A percentile compares a stretch with the other conserved stretches of the same genome.
Conservation (phyloP, 2,797 vertebrate species). For the Rallus crepitans region DNA sequence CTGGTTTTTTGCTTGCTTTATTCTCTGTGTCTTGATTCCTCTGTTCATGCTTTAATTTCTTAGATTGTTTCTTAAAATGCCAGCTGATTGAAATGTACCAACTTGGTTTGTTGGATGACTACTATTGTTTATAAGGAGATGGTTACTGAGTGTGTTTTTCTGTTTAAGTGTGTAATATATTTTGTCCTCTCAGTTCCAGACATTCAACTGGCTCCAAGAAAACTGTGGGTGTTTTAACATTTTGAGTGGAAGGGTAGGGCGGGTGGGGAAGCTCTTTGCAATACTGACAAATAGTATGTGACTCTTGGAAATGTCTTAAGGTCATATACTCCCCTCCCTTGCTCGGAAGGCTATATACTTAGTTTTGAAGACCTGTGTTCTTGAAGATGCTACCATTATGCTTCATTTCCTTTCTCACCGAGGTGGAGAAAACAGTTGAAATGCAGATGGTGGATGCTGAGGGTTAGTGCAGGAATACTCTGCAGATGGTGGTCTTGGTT, state of each 20-base stretch:
- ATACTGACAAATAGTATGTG: background rate
- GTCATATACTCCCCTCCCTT: background rate
- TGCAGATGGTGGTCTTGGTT: background rate
- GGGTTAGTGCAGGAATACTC: background rate
- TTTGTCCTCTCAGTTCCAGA: slow-evolving; percentile 30
- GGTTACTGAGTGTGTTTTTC: background rate
- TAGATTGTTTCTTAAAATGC: background rate
- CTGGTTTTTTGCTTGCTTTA: background rate
- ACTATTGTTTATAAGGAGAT: background rate
- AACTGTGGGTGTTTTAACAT: slow-evolving; percentile 50
- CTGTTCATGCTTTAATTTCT: background rate
- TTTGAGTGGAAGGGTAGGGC: slow-evolving; percentile 37
- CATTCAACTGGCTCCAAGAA: slow-evolving; percentile 40
- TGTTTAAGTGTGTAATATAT: background rate
- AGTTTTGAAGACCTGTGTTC: background rate
- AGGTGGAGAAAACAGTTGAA: background rate
- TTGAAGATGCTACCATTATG: background rate
- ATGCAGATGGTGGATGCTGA: background rate
- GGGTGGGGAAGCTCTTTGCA: slow-evolving; percentile 21
- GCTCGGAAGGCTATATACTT: background rate
- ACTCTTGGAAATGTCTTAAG: slow-evolving; percentile 26
- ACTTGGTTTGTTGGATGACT: background rate
- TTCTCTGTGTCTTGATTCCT: slow-evolving; percentile 5
- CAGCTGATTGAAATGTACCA: background rate
- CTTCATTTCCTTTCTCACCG: background rate